Evolutionary conservation across 2,888 invertebrate species (phyloP), one percentile per base, ranked within the genome.

Genomic region (Rhagophthalmus giganteus): DNA sequence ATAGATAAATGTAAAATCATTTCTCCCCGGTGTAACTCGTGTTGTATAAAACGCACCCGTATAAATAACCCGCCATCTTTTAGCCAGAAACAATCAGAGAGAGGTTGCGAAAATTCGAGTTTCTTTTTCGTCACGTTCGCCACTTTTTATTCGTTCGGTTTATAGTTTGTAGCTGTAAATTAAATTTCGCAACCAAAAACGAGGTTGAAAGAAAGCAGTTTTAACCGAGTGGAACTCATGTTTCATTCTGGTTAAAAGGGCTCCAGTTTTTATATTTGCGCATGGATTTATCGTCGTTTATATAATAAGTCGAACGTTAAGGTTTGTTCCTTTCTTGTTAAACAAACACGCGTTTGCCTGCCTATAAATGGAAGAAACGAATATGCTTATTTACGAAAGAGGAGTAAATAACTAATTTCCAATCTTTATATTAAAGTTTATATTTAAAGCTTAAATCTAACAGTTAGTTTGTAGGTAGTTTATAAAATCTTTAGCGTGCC

Each of bases 1-100:
- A 53, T 45, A 61, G 61, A 61, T 59, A 59, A 61, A 61, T 61
- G 59, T 58, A 58, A 59, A 61, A 61, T 61, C 55, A 61, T 61
- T 61, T 58, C 58, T 59, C 61, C 59, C 55, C 30, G 12, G 56
- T 45, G 55, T 40, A 47, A 47, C 57, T 44, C 55, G 37, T 37
- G 39, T 39, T 35, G 34, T 32, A 41, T 41, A 47, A 47, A 47
- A 40, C 39, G 27, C 33, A 47, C 47, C 34, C 39, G 38, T 37
- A 47, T 47, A 47, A 47, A 47, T 47, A 38, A 39, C 32, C 32
- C 39, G 39, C 39, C 39, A 47, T 45, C 47, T 47, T 39, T 47
- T 32, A 39, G 27, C 38, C 54, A 56, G 54, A 55, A 55, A 54
- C 60, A 60, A 59, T 60, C 59, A 56, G 53, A 51, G 53, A 51